Evolutionary conservation across 2,888 invertebrate genomes (phyloP), one percentile per base, ranked within the genome.

Genomic region (Patella pellucida): DNA sequence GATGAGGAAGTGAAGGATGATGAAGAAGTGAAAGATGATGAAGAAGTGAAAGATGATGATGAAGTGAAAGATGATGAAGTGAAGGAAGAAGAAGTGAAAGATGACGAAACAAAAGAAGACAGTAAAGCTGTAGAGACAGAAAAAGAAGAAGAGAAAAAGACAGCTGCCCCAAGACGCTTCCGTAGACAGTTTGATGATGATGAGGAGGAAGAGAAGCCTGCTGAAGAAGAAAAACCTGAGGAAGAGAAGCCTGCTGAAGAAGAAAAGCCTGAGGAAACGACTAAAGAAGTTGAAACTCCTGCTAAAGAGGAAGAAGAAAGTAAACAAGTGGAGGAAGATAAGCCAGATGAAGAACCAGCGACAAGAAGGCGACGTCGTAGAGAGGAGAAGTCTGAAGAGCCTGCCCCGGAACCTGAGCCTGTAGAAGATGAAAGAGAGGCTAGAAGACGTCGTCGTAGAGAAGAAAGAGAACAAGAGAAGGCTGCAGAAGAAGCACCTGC

Each of bases 371-470:
- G 77, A 62, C 52, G 81, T 71, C 68, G 77, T 41, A 62, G 77
- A 70, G 67, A 78, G 78, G 67, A 79, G 41, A 41, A 77, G 50
- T 69, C 75, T 56, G 77, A 73, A 27, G 75, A 73, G 14, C 69
- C 76, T 14, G 69, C 77, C 3, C 72, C 76, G 41, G 69, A 72
- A 54, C 19, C 23, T 16, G 52, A 71, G 51, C 71, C 67, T 56
- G 19, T 78, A 73, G 76, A 80, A 73, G 76, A 82, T 81, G 83
- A 79, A 70, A 67, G 81, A 77, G 73, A 79, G 77, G 72, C 76
- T 71, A 16, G 81, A 73, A 73, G 79, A 76, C 71, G 84, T 78
- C 74, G 81, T 50, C 16, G 82, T 75, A 68, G 74, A 71, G 77
- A 81, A 75, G 75, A 83, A 73, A 41, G 77, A 76, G 70, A 82